Conservation (phyloP, 2,797 vertebrate genomes). For the Thripadectes ignobilis region DNA sequence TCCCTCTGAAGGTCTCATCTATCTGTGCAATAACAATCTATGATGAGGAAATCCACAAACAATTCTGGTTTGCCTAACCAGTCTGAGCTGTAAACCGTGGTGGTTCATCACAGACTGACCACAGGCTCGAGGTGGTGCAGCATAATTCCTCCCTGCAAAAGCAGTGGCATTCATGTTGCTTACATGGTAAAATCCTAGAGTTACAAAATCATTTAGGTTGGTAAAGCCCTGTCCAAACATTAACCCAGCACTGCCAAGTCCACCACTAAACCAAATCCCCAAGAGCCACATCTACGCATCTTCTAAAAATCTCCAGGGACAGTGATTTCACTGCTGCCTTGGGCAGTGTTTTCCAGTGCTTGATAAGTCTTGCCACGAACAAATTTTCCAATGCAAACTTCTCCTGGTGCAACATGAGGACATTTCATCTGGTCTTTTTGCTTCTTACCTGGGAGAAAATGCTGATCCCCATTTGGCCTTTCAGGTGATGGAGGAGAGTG, state of each 20-base stretch:
- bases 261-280: background rate
- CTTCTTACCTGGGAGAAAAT: background rate
- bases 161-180: background rate
- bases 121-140: accelerated
- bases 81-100: background rate
- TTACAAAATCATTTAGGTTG: background rate
- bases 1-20: background rate
- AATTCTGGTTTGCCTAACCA: background rate
- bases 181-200: background rate
- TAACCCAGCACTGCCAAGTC: background rate
- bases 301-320: background rate
- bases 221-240: background rate
- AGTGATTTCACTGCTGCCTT: background rate
- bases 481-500: background rate
- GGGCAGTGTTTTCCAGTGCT: background rate
- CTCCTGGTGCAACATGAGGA: background rate
- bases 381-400: background rate
- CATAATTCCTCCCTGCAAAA: background rate
- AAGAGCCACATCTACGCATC: background rate
- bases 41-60: background rate
- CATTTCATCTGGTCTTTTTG: background rate
- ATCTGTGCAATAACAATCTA: background rate
- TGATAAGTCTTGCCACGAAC: background rate
- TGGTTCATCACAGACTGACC: background rate
- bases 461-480: accelerated